Percentiles rank a stretch among this genome's conserved stretches.
Conservation (phyloP, 1,140 invertebrate genomes). For the Riptortus pedestris region DNA sequence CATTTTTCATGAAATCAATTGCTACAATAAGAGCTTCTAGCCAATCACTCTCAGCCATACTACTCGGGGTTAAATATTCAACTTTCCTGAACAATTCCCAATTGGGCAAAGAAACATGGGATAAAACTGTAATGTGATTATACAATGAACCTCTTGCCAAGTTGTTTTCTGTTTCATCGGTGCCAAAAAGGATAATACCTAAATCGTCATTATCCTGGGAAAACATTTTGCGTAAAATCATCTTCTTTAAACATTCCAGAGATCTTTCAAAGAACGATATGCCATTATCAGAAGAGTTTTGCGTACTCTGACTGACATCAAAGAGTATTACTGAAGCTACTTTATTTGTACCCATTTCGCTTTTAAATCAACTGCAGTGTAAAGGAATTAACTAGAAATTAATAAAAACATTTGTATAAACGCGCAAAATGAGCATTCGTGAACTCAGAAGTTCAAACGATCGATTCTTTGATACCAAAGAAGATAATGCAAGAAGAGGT, state of each 20-base stretch:
- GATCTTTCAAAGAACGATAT: constrained; percentile 20
- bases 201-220: constrained; percentile 22
- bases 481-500: too few species aligned
- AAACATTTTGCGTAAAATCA: constrained; percentile 23
- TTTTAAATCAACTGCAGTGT: too few species aligned
- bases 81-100: neutral
- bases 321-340: constrained; percentile 13
- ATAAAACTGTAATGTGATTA: constrained; percentile 3
- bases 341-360: constrained; percentile 20
- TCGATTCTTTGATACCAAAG: too few species aligned
- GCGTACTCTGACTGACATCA: constrained; percentile 14
- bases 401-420: too few species aligned
- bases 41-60: constrained; percentile 15
- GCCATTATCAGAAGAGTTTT: neutral
- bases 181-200: constrained; percentile 16
- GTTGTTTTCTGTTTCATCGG: constrained; percentile 5
- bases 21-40: constrained; percentile 16
- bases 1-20: constrained; percentile 19
- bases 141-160: neutral
- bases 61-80: neutral
- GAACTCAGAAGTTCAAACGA: too few species aligned
- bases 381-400: too few species aligned
- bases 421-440: too few species aligned
- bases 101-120: neutral
- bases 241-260: constrained; percentile 6